phyloP scores from a whole-genome alignment of 2,113 vertebrate genomes.

The Chelonoidis abingdonii region DNA sequence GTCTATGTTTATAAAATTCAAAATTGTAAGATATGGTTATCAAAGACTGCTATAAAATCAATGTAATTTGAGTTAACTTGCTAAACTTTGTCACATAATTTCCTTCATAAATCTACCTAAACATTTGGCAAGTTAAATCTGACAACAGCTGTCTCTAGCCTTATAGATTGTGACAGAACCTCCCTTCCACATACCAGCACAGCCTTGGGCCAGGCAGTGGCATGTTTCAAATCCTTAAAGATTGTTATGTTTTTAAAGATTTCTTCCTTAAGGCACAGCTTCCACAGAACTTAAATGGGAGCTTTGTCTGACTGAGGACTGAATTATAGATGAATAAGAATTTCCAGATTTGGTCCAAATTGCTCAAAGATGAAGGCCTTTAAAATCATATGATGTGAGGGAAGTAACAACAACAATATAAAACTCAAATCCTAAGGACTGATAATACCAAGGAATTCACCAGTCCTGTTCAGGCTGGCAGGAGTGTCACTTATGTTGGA shows the following conservation, averaged over 20 bases:
- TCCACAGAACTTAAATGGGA: not conserved
- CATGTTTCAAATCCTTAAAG: not conserved
- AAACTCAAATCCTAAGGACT: not conserved
- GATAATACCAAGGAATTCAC: not conserved
- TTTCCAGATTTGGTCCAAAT: conserved; percentile 5
- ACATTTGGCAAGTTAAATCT: not conserved
- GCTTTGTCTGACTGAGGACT: not conserved
- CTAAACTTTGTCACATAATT: not conserved
- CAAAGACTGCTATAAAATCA: not conserved
- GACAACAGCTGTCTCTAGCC: not conserved
- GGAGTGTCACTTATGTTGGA: conserved; percentile 14
- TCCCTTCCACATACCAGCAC: not conserved
- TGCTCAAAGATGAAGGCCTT: not conserved
- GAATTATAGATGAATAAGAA: not conserved
- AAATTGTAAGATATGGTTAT: not conserved
- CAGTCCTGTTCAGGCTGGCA: not conserved
- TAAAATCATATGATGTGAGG: not conserved
- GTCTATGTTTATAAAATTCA: not conserved
- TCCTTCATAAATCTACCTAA: not conserved
- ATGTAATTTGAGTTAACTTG: not conserved
- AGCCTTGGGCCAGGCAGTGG: not conserved
- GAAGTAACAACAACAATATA: not conserved
- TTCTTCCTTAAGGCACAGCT: not conserved
- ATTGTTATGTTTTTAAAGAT: not conserved
- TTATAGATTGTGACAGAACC: not conserved